Conservation (phyloP, 2,797 vertebrate genomes). For the Acipenser transmontanus region DNA sequence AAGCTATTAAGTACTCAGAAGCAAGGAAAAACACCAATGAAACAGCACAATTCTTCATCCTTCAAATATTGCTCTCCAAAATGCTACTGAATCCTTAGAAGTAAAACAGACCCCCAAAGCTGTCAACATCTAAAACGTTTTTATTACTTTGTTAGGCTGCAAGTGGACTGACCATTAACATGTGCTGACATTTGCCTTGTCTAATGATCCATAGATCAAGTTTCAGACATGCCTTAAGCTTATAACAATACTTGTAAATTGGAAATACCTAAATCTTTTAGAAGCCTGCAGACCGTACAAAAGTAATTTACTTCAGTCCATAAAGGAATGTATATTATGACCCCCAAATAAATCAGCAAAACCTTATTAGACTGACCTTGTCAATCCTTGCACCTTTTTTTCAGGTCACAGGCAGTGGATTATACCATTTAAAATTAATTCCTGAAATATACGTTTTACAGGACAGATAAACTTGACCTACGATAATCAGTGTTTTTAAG, state of each 20-base stretch:
- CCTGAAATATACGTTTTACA: slow-evolving; percentile 37
- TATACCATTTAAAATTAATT: slow-evolving; percentile 41
- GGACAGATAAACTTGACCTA: slow-evolving; percentile 38
- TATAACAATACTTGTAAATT: slow-evolving; percentile 8
- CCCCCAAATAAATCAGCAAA: no score
- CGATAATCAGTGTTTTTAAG: not conserved
- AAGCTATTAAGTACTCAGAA: no score
- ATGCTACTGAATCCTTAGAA: slow-evolving; percentile 5
- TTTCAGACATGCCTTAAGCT: slow-evolving; percentile 11
- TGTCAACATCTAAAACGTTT: slow-evolving; percentile 9
- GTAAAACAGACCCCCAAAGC: slow-evolving; percentile 3
- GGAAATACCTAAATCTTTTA: slow-evolving; percentile 34
- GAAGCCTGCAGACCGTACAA: slow-evolving; percentile 46
- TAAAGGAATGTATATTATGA: slow-evolving; percentile 5
- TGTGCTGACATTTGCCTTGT: slow-evolving; percentile 24
- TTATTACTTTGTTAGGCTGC: not conserved
- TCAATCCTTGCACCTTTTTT: slow-evolving; percentile 14
- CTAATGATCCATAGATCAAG: slow-evolving; percentile 15
- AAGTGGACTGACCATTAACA: slow-evolving; percentile 8
- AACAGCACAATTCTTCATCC: no score
- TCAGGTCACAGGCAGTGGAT: slow-evolving; percentile 40
- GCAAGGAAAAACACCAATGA: no score
- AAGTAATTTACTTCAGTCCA: slow-evolving; percentile 46
- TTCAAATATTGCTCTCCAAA: no score
- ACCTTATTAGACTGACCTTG: not conserved